Evolutionary conservation across 37 sponge, comb jelly and placozoan genomes (phyloP).

Genomic region (Bolinopsis microptera): DNA sequence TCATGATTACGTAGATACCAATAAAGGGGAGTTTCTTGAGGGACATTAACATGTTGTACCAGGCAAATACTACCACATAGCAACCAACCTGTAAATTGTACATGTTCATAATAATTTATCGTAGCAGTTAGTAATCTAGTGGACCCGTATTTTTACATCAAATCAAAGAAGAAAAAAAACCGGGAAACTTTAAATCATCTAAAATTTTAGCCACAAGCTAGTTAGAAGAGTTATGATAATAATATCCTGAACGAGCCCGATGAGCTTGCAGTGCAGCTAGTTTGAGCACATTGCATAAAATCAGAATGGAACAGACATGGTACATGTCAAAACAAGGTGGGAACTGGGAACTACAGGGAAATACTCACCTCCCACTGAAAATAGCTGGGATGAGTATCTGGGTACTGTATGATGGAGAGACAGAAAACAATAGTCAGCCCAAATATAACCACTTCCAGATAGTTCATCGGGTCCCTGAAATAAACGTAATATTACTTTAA

Average conservation of each 20-base stretch:
- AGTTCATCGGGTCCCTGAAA: neutral
- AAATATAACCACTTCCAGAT: neutral
- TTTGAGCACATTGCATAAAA: too few relatives aligned
- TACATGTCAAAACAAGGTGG: too few relatives aligned
- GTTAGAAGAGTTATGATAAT: too few relatives aligned
- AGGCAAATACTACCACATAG: neutral
- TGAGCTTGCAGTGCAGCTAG: too few relatives aligned
- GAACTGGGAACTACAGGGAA: too few relatives aligned
- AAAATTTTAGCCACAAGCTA: too few relatives aligned
- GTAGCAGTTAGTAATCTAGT: neutral
- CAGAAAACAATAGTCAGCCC: neutral
- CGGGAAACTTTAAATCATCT: too few relatives aligned
- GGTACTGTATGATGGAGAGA: neutral
- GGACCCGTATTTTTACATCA: too few relatives aligned
- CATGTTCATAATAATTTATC: neutral
- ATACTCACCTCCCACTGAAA: conserved; percentile 41
- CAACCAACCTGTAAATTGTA: neutral
- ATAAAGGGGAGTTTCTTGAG: conserved; percentile 63
- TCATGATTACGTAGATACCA: conserved; percentile 50
- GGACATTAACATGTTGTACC: conserved; percentile 7
- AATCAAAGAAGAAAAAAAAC: too few relatives aligned
- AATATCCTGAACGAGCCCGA: too few relatives aligned
- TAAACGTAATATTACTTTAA: neutral
- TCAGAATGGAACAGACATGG: too few relatives aligned
- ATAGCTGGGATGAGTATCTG: neutral